A percentile compares a stretch with the other conserved stretches of the same genome.
phyloP scores from a whole-genome alignment of 2,888 invertebrate species.

The Lamellibrachia columna region DNA sequence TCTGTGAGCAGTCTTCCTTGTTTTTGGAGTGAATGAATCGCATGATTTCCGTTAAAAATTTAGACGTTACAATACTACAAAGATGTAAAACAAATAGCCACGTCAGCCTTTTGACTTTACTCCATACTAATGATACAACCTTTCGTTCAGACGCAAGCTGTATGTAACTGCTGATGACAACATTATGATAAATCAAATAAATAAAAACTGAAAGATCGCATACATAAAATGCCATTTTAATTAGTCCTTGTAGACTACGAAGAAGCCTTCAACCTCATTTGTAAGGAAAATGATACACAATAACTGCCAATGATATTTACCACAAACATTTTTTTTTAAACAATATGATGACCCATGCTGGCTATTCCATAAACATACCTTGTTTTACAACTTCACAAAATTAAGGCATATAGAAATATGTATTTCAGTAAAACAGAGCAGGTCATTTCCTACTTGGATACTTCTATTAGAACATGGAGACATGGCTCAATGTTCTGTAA shows the following conservation, averaged over 20 bases:
- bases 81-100: too few relatives aligned
- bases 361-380: neutral
- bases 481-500: too few relatives aligned
- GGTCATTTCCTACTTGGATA: neutral
- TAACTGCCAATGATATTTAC: neutral
- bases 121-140: neutral
- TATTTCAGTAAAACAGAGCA: neutral
- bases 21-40: too few relatives aligned
- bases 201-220: neutral
- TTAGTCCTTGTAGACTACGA: neutral
- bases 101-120: too few relatives aligned
- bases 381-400: neutral
- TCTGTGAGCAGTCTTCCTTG: too few relatives aligned
- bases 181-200: neutral
- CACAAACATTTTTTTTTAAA: neutral
- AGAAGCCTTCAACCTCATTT: neutral
- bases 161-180: neutral
- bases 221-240: slow-evolving; percentile 5
- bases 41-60: too few relatives aligned
- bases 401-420: neutral
- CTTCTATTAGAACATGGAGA: neutral
- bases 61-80: too few relatives aligned
- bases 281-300: neutral
- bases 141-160: neutral
- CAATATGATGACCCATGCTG: neutral